Conservation (phyloP, 2,888 invertebrate genomes). For the Athalia rosae region DNA sequence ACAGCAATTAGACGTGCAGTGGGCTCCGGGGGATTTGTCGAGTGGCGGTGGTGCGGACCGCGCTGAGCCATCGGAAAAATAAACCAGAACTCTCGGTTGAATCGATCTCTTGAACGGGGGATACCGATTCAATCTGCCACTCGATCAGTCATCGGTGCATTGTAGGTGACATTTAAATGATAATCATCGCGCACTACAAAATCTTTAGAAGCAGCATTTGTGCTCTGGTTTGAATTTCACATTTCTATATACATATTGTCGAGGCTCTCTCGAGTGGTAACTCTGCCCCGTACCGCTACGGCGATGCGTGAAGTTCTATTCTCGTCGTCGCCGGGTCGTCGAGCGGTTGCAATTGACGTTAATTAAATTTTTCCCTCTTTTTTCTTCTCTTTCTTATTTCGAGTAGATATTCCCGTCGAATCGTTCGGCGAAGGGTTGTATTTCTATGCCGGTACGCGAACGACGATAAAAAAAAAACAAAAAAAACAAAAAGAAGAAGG, state of each 20-base stretch:
- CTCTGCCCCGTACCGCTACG: not conserved
- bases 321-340: no score
- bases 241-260: slow-evolving; percentile 3
- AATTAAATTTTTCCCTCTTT: slow-evolving; percentile 36
- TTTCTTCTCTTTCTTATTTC: not conserved
- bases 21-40: slow-evolving; percentile 41
- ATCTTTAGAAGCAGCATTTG: not conserved
- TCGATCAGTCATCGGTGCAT: slow-evolving; percentile 30
- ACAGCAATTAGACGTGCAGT: slow-evolving; percentile 45
- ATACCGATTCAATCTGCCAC: slow-evolving; percentile 38
- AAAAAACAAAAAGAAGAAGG: not conserved
- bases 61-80: slow-evolving; percentile 52
- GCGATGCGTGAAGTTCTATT: not conserved
- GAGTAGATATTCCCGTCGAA: not conserved
- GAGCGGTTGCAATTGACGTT: slow-evolving; percentile 26
- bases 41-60: slow-evolving; percentile 36
- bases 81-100: slow-evolving; percentile 64
- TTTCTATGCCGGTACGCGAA: not conserved
- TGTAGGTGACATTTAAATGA: slow-evolving; percentile 23
- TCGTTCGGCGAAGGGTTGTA: not conserved
- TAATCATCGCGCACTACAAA: not conserved
- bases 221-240: not conserved
- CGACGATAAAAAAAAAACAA: not conserved
- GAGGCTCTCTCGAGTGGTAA: slow-evolving; percentile 15
- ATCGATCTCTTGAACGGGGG: slow-evolving; percentile 54